phyloP scores from a whole-genome alignment of 1,140 invertebrate species.

The Melanaphis sacchari region DNA sequence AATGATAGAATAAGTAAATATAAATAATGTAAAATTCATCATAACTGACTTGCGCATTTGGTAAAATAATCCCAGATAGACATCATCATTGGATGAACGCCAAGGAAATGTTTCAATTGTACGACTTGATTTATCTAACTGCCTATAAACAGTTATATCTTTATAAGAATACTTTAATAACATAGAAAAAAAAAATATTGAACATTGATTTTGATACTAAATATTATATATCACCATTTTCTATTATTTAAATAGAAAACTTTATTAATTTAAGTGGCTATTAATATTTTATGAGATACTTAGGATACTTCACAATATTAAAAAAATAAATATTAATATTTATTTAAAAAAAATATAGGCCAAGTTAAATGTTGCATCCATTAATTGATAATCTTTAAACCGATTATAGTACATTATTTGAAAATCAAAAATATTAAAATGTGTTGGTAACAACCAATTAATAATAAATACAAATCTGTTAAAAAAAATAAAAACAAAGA shows the following conservation, averaged over 20 bases:
- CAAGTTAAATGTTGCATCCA: neutral
- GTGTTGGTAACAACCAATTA: neutral
- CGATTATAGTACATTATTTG: neutral
- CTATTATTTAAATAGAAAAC: neutral
- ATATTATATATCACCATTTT: neutral
- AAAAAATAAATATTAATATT: neutral
- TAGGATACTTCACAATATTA: neutral
- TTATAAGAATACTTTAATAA: neutral
- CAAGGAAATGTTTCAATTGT: conserved; percentile 40
- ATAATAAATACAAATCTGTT: neutral
- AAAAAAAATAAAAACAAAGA: neutral
- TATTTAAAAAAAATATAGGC: neutral
- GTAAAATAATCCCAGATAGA: conserved; percentile 41
- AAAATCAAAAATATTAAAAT: neutral
- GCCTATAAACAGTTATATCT: neutral
- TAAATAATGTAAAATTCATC: neutral
- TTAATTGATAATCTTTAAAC: no score
- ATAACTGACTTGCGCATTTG: conserved; percentile 19
- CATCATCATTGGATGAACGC: conserved; percentile 28
- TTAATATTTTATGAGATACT: neutral
- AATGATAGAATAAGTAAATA: neutral
- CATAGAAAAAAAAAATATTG: neutral
- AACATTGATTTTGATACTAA: neutral
- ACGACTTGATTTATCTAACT: conserved; percentile 44
- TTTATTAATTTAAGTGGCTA: neutral